These are phyloP conservation scores for Cerastis rubricosa DNA, from an alignment of 2,888 invertebrate species.

Conservation along the genomic window DNA sequence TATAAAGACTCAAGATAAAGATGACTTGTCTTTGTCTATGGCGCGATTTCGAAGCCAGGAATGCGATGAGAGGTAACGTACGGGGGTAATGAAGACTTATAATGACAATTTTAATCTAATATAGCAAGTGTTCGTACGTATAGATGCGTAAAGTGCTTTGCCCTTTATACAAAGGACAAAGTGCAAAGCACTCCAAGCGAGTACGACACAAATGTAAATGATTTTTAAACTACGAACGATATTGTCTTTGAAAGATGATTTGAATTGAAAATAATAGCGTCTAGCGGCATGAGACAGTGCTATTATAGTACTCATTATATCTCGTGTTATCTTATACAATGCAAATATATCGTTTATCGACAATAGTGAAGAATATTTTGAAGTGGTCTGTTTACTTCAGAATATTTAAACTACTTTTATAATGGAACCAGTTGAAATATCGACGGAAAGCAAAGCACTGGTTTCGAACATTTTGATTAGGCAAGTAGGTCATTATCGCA, in stretches of 20 bases:
- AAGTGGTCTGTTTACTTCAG: neutral
- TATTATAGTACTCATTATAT: neutral
- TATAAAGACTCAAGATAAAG: neutral
- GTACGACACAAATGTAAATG: conserved; percentile 24
- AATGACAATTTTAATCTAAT: conserved; percentile 11
- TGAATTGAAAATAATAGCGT: neutral
- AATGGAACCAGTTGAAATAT: neutral
- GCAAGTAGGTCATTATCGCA: neutral
- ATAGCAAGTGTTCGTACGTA: neutral
- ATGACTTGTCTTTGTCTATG: neutral
- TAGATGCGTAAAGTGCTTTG: neutral
- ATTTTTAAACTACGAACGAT: neutral
- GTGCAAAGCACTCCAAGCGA: conserved; percentile 3
- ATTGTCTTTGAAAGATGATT: conserved; percentile 20
- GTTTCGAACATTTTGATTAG: neutral
- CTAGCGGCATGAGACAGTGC: too few relatives aligned
- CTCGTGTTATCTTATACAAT: neutral
- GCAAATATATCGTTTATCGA: neutral
- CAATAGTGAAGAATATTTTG: neutral
- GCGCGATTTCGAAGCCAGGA: neutral
- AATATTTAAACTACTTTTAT: neutral
- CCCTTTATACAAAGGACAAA: neutral
- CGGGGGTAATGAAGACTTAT: neutral
- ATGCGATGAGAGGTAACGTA: neutral
- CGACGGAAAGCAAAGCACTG: neutral